Evolutionary conservation across 2,888 invertebrate genomes (phyloP), one percentile per base, ranked within the genome.

Genomic region (Xylocampa areola): DNA sequence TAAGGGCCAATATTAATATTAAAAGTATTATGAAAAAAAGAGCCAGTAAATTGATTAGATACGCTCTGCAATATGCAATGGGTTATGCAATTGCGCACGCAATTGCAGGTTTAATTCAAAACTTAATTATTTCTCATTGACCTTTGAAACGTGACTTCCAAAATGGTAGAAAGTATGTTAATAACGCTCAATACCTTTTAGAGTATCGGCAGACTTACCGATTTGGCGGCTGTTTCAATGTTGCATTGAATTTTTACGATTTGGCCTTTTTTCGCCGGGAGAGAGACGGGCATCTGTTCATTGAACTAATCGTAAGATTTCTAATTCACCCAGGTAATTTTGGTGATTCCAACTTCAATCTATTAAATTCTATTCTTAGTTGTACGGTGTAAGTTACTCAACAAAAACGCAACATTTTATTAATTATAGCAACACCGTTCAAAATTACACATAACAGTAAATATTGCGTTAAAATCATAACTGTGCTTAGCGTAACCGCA

Each of bases 1-100:
- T 30, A 73, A 75, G 76, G 74, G 74, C 73, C 55, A 5, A 39
- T 17, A 50, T 35, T 50, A 58, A 43, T 55, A 39, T 37, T 36
- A 39, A 6, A 47, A 41, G 48, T 60, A 32, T 13, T 54, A 40
- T 69, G 17, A 52, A 29, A 47, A 33, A 39, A 61, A 49, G 19
- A 49, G 4, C 25, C 48, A 29, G 30, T 2, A 16, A 21, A 57
- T 52, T 32, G 60, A 60, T 68, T 74, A 45, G 61, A 36, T 29
- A 32, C 35, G 57, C 36, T 63, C 37, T 45, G 53, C 49, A 71
- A 68, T 35, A 21, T 16, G 23, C 51, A 48, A 59, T 51, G 35
- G 13, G 19, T 67, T 59, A 27, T 27, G 44, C 36, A 66, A 69
- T 60, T 49, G 32, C 52, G 7, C 36, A 39, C 14, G 23, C 10